Evolutionary conservation across 2,888 invertebrate species (phyloP), one percentile per base, ranked within the genome.

Genomic region (Drosophila setosimentum): DNA sequence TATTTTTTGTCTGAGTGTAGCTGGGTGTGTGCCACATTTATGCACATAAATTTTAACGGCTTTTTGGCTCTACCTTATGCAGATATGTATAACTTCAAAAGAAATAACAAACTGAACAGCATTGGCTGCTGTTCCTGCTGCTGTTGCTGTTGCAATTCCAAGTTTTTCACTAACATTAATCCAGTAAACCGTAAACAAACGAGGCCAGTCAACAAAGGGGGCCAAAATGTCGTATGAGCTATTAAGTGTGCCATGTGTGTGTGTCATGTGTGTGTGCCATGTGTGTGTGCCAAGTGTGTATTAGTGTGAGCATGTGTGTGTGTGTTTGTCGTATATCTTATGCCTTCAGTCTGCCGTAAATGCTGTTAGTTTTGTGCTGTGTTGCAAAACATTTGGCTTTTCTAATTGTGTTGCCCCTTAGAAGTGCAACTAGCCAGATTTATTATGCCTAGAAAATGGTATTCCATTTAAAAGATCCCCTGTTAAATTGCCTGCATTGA

Each of bases 181-280:
- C 88, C 85, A 88, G 82, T 86, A 85, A 85, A 85, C 88, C 85
- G 88, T 88, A 85, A 85, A 85, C 85, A 85, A 85, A 85, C 88
- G 83, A 76, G 72, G 70, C 60, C 78, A 85, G 86, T 83, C 88
- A 82, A 87, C 88, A 86, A 81, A 79, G 82, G 75, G 51, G 75
- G 51, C 73, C 77, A 77, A 82, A 86, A 78, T 87, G 86, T 83
- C 83, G 80, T 87, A 83, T 87, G 86, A 85, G 85, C 82, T 88
- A 85, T 85, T 84, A 83, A 83, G 83, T 80, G 87, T 68, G 67
- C 62, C 79, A 57, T 61, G 57, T 65, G 55, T 59, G 32, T 49
- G 51, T 65, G 42, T n/a, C n/a, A n/a, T 24, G 42, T 48, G 48
- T 53, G 53, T 48, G 45, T 51, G 61, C 10, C 35, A 7, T 4